phyloP scores from a whole-genome alignment of 2,888 invertebrate species.

The Alcis repandata region DNA sequence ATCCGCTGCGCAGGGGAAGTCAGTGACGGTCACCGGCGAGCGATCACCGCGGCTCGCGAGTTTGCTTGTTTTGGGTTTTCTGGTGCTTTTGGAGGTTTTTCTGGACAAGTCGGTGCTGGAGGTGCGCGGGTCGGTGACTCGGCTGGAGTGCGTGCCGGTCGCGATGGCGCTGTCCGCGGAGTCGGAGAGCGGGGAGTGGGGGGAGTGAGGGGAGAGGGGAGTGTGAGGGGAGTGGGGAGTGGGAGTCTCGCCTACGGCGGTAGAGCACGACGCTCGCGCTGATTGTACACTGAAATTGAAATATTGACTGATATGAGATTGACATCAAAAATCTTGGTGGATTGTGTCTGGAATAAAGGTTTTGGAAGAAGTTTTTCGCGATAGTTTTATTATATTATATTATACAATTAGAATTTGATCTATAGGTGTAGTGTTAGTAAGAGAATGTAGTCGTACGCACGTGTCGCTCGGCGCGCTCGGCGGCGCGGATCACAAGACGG shows the following conservation, averaged over 20 bases:
- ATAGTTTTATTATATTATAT: too few species aligned
- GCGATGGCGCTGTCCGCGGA: conserved; percentile 36
- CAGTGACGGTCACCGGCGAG: not conserved
- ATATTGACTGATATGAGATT: not conserved
- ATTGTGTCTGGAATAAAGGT: too few species aligned
- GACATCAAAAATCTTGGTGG: too few species aligned
- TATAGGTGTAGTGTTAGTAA: too few species aligned
- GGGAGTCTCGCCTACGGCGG: conserved; percentile 47
- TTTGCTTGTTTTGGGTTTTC: not conserved
- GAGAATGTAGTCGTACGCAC: conserved; percentile 16
- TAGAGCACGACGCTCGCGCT: conserved; percentile 57
- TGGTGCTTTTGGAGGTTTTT: not conserved
- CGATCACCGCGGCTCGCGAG: too few species aligned
- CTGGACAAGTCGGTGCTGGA: not conserved
- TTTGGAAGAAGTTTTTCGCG: too few species aligned
- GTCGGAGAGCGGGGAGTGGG: conserved; percentile 8
- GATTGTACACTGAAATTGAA: conserved; percentile 45
- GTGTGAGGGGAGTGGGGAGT: conserved; percentile 25
- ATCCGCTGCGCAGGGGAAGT: conserved; percentile 2
- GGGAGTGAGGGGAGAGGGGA: conserved; percentile 23
- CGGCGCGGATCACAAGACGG: conserved; percentile 89
- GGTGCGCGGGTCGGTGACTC: conserved; percentile 11
- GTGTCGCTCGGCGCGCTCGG: conserved; percentile 35
- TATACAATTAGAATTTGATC: too few species aligned
- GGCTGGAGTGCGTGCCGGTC: conserved; percentile 16